Conservation (phyloP, 1,140 invertebrate genomes). For the Lucilia sericata region DNA sequence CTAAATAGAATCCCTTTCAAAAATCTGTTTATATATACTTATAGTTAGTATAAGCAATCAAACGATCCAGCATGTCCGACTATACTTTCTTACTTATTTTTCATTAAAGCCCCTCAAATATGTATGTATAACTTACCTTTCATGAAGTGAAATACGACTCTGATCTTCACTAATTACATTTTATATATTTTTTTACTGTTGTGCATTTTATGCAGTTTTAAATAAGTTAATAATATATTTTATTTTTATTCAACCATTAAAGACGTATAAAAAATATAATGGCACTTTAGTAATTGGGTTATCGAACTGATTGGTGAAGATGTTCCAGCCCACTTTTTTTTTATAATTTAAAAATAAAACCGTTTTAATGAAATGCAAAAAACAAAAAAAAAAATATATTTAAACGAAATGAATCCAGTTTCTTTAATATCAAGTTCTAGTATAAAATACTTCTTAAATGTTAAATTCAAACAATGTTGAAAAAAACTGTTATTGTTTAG, state of each 20-base stretch:
- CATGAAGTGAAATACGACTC: too few relatives aligned
- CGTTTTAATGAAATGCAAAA: neutral
- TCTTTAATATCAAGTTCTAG: neutral
- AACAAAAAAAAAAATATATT: neutral
- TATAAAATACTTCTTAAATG: neutral
- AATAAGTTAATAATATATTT: too few relatives aligned
- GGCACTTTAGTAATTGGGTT: neutral
- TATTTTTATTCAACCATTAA: neutral
- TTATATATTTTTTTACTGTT: too few relatives aligned
- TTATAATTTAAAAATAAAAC: neutral
- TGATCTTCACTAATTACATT: too few relatives aligned
- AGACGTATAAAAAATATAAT: neutral
- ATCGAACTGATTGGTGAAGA: neutral
- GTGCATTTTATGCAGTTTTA: too few relatives aligned
- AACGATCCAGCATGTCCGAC: too few relatives aligned
- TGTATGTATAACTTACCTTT: too few relatives aligned
- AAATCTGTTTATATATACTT: too few relatives aligned
- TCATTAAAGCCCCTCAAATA: too few relatives aligned
- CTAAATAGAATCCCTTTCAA: too few relatives aligned
- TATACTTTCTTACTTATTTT: too few relatives aligned
- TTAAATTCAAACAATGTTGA: neutral
- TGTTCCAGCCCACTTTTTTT: neutral
- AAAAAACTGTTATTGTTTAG: neutral
- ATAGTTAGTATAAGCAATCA: too few relatives aligned
- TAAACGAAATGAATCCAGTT: neutral